Conservation (phyloP, 2,797 vertebrate species). For the Characodon lateralis region DNA sequence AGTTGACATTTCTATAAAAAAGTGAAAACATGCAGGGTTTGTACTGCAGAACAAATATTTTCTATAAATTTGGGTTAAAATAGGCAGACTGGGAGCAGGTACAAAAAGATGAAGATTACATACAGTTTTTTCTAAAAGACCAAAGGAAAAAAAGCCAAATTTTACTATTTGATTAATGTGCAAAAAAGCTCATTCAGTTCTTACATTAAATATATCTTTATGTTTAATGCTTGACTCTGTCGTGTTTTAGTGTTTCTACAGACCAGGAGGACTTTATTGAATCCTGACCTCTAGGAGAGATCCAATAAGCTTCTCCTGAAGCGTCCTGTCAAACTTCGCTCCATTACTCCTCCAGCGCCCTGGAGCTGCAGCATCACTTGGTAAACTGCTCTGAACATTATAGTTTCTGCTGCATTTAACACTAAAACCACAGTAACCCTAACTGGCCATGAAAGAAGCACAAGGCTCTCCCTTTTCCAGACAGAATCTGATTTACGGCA, state of each 20-base stretch:
- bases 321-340: too few relatives aligned
- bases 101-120: slow-evolving; percentile 48
- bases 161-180: slow-evolving; percentile 69
- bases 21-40: slow-evolving; percentile 70
- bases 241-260: slow-evolving; percentile 44
- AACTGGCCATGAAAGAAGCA: slow-evolving; percentile 2
- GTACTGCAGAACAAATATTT: slow-evolving; percentile 67
- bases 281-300: not conserved
- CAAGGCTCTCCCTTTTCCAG: not conserved
- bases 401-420: too few relatives aligned
- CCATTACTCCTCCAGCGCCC: not conserved
- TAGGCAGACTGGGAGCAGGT: slow-evolving; percentile 46
- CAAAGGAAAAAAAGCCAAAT: slow-evolving; percentile 44
- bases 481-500: slow-evolving; percentile 17
- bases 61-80: slow-evolving; percentile 54
- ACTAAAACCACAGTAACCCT: not conserved
- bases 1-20: slow-evolving; percentile 62
- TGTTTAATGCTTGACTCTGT: slow-evolving; percentile 43
- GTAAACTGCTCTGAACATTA: not conserved
- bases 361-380: not conserved
- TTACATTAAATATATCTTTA: slow-evolving; percentile 53
- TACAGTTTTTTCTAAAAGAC: slow-evolving; percentile 46
- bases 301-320: not conserved
- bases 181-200: slow-evolving; percentile 73
- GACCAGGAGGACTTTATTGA: slow-evolving; percentile 24